Evolutionary conservation across 2,888 invertebrate genomes (phyloP).

Genomic region (Dolichomitus sp.): DNA sequence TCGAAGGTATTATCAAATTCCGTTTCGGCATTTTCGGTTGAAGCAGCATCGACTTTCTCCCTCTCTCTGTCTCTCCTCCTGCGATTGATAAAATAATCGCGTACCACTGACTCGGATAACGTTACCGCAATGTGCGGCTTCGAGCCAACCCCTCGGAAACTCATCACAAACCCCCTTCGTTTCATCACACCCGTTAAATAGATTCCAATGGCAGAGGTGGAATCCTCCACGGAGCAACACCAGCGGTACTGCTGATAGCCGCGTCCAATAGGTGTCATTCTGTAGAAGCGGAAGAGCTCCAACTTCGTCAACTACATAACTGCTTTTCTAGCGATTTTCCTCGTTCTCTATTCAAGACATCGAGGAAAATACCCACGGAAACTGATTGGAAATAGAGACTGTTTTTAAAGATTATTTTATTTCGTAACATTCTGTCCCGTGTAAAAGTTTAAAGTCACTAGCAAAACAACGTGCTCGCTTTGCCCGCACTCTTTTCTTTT

Average conservation of each 20-base stretch:
- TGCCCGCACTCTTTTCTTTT: no score
- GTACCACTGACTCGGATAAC: background rate
- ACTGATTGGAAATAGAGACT: no score
- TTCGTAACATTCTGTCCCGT: no score
- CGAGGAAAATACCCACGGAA: no score
- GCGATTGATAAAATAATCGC: constrained; percentile 6
- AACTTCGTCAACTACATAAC: no score
- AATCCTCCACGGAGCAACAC: background rate
- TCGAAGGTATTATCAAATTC: background rate
- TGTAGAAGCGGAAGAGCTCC: background rate
- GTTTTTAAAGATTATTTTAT: no score
- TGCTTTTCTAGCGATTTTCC: no score
- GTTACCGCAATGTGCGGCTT: background rate
- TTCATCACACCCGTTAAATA: constrained; percentile 2
- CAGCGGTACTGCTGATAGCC: background rate
- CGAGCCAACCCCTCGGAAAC: background rate
- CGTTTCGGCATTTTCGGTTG: background rate
- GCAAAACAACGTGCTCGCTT: no score
- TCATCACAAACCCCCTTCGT: constrained; percentile 1
- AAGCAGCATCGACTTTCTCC: background rate
- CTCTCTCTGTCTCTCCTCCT: background rate
- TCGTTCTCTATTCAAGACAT: no score
- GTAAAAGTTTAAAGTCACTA: no score
- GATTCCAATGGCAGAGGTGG: background rate
- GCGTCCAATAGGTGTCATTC: background rate